These are phyloP conservation scores for Chelonus insularis DNA, from an alignment of 1,140 invertebrate genomes.

Conservation along the genomic window DNA sequence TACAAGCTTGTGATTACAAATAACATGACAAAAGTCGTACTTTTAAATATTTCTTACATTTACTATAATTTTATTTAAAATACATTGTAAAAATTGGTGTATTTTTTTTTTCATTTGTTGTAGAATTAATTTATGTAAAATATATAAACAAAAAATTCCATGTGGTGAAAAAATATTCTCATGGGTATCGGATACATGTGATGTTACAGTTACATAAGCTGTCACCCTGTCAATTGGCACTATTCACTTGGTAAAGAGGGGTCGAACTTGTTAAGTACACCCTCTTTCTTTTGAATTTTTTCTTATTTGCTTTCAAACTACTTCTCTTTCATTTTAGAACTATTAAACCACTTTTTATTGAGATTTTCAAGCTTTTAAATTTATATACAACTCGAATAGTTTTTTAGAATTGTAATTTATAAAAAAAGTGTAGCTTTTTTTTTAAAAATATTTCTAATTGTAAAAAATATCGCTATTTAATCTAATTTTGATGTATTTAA, in stretches of 20 bases:
- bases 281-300: slow-evolving; percentile 38
- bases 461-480: too few relatives aligned
- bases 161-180: slow-evolving; percentile 40
- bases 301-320: neutral
- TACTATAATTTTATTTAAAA: too few relatives aligned
- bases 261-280: slow-evolving; percentile 37
- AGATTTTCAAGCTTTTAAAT: neutral
- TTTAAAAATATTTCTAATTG: too few relatives aligned
- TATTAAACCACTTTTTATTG: neutral
- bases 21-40: too few relatives aligned
- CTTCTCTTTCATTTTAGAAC: neutral
- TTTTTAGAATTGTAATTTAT: too few relatives aligned
- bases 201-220: slow-evolving; percentile 39
- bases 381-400: neutral
- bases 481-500: too few relatives aligned
- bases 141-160: slow-evolving; percentile 19
- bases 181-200: slow-evolving; percentile 53
- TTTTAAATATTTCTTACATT: slow-evolving; percentile 7
- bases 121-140: too few relatives aligned
- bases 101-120: too few relatives aligned
- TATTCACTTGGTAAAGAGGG: slow-evolving; percentile 55
- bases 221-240: slow-evolving; percentile 46
- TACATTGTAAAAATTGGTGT: too few relatives aligned
- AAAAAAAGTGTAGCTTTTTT: too few relatives aligned
- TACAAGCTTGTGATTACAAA: too few relatives aligned